phyloP scores from a whole-genome alignment of 2,888 invertebrate genomes.

The Chouioia cunea region DNA sequence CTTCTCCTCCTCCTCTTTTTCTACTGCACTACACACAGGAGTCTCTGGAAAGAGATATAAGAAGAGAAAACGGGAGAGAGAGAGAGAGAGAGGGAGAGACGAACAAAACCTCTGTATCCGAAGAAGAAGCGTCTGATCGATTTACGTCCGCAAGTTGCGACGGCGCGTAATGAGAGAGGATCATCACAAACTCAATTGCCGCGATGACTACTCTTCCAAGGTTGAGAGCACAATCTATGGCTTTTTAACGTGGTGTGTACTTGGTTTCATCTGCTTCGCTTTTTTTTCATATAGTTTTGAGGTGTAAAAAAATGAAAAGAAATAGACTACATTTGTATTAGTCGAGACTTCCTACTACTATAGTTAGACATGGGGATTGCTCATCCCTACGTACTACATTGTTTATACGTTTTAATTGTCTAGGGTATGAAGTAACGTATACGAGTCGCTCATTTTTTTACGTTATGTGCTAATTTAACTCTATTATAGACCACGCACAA shows the following conservation, averaged over 20 bases:
- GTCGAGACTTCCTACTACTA: slow-evolving; percentile 31
- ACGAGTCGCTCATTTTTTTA: slow-evolving; percentile 1
- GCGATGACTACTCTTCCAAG: slow-evolving; percentile 35
- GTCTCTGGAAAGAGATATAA: slow-evolving; percentile 58
- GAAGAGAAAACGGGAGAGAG: slow-evolving; percentile 50
- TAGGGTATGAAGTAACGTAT: slow-evolving; percentile 24
- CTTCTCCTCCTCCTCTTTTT: slow-evolving; percentile 54
- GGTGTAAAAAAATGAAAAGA: no score
- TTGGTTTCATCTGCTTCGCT: not conserved
- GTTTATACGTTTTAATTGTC: slow-evolving; percentile 30
- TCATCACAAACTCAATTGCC: slow-evolving; percentile 28
- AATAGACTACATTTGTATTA: not conserved
- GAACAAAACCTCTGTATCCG: slow-evolving; percentile 55
- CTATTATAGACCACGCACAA: no score
- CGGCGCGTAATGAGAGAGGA: slow-evolving; percentile 23
- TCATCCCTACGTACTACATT: slow-evolving; percentile 38
- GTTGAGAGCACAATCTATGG: slow-evolving; percentile 11
- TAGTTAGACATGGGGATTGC: slow-evolving; percentile 10
- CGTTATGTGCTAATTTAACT: no score
- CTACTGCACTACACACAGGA: slow-evolving; percentile 60
- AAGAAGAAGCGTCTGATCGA: slow-evolving; percentile 63
- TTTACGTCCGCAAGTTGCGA: slow-evolving; percentile 57
- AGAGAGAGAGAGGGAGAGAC: slow-evolving; percentile 28
- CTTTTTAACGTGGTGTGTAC: not conserved
- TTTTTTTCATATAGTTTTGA: no score